Evolutionary conservation across 2,888 invertebrate species (phyloP), one percentile per base, ranked within the genome.

Genomic region (Zaprionus bogoriensis): DNA sequence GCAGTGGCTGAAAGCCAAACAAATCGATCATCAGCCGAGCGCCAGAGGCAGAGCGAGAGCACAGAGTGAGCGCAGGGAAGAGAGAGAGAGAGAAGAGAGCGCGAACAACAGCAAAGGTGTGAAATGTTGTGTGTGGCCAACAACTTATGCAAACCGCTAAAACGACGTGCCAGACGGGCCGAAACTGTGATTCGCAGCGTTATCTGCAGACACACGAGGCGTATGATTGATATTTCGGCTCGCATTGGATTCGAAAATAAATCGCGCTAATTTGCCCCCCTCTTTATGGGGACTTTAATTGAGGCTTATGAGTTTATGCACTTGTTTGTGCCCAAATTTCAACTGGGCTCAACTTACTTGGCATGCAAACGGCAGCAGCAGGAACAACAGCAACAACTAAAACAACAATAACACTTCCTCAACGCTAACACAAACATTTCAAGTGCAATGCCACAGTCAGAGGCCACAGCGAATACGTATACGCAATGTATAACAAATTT

Each of bases 361-460:
- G 59, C 68, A 65, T 74, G 69, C 69, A 72, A 50, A 51, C 19
- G 42, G 12, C 14, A 28, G 23, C 23, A 19, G 2, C 25, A 20
- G 12, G 10, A 22, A 38, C 25, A 20, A 32, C n/a, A 25, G 14
- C 3, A 19, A 4, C 4, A 20, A 6, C 4, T 2, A 6, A 2
- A 6, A n/a, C 22, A 27, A 48, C 19, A 14, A 41, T n/a, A 36
- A 36, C 61, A 54, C 65, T 68, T 73, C 77, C 76, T 68, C 32
- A 73, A 61, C 25, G 19, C n/a, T 25, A 25, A 58, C 30, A 51
- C 27, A 64, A 53, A 32, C 47, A 64, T 55, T 84, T 78, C 79
- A 80, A 85, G 80, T 79, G 82, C 85, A 80, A 80, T 80, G 80
- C 71, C 85, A 82, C 53, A 54, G 38, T 38, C 52, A 58, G 50